Percentiles rank a stretch among this genome's conserved stretches.
Evolutionary conservation across 2,797 vertebrate species (phyloP).

Genomic region (Chaetodon trifasciatus): DNA sequence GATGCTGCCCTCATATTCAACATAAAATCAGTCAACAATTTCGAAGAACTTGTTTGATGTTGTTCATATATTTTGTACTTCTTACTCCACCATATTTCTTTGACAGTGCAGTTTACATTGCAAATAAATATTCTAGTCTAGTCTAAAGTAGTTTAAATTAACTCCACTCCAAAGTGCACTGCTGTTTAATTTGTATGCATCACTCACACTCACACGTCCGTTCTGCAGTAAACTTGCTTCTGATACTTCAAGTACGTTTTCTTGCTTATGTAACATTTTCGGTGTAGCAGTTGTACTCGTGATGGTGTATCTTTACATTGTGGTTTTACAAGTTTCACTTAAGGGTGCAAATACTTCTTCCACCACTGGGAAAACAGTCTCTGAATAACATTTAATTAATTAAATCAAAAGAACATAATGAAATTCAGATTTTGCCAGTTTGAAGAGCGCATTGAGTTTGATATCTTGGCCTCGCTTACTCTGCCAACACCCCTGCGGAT

Average conservation of each 20-base stretch:
- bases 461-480: background rate
- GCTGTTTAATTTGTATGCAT: background rate
- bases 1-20: background rate
- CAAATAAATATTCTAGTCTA: background rate
- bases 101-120: background rate
- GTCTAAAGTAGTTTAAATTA: background rate
- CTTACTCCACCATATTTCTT: background rate
- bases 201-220: background rate
- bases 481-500: too few relatives aligned
- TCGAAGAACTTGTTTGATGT: background rate
- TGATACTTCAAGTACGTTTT: background rate
- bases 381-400: background rate
- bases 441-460: background rate
- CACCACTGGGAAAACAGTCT: background rate
- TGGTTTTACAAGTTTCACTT: too few relatives aligned
- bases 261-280: background rate
- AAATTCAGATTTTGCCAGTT: background rate
- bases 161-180: background rate
- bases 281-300: background rate
- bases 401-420: background rate
- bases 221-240: background rate
- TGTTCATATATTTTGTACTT: background rate
- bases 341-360: background rate
- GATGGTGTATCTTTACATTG: background rate
- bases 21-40: background rate